Percentiles rank a stretch among this genome's conserved stretches.
These are phyloP conservation scores for Lasius platythorax DNA, from an alignment of 2,888 invertebrate species.

Conservation along the genomic window DNA sequence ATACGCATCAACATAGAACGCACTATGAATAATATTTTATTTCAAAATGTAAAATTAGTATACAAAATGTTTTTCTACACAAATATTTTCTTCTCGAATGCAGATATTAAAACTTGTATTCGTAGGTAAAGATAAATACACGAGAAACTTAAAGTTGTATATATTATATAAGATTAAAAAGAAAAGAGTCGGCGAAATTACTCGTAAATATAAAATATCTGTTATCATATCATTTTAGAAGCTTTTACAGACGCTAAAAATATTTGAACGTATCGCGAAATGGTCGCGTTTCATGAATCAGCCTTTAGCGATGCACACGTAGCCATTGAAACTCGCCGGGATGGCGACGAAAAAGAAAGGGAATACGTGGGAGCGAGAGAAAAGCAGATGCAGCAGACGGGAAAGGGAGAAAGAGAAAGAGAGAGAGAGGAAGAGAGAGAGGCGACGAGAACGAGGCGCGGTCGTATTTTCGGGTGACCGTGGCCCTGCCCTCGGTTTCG, in stretches of 20 bases:
- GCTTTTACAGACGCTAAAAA: not conserved
- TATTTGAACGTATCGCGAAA: constrained; percentile 36
- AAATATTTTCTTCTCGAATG: not conserved
- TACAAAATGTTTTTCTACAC: not conserved
- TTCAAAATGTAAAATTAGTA: constrained; percentile 2
- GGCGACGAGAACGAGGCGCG: constrained; percentile 71
- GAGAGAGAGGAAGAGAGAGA: constrained; percentile 61
- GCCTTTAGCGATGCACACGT: constrained; percentile 69
- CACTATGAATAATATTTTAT: not conserved
- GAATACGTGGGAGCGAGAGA: constrained; percentile 54
- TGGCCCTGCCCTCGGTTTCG: constrained; percentile 83
- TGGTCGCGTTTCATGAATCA: constrained; percentile 69
- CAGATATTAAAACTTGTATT: not conserved
- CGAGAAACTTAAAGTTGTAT: not conserved
- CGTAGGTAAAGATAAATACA: too few species aligned
- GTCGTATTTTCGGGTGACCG: constrained; percentile 84
- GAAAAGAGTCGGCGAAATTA: not conserved
- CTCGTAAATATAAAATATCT: not conserved
- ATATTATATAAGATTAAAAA: not conserved
- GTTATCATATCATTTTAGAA: not conserved
- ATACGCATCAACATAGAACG: not conserved
- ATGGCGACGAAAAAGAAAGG: constrained; percentile 58
- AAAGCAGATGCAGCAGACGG: constrained; percentile 30
- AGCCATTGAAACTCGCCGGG: constrained; percentile 79
- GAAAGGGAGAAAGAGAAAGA: constrained; percentile 50